Evolutionary conservation across 2,888 invertebrate genomes (phyloP), one percentile per base, ranked within the genome.

Genomic region (Pimpla rufipes): DNA sequence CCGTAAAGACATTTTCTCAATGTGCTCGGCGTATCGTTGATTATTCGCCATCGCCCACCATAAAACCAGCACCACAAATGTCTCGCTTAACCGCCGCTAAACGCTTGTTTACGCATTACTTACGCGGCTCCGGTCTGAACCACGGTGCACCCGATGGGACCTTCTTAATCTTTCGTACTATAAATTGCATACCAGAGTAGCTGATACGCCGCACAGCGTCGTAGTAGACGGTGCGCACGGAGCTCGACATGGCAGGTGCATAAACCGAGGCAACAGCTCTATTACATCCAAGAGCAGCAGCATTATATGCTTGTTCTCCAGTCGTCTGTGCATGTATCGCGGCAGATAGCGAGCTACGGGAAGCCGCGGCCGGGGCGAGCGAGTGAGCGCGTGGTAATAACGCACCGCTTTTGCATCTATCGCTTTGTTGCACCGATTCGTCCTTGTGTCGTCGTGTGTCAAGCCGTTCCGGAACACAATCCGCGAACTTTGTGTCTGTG

Each of bases 371-470:
- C n/a, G n/a, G 29, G 13, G 29, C 3, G 29, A 29, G 29, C 21
- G 71, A 29, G 5, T 11, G 52, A 52, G 64, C 18, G 10, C 50
- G 50, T n/a, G 21, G 64, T 64, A 64, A 52, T 64, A 64, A 52
- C 21, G 52, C 62, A 40, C 42, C n/a, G 50, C 18, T 57, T 73
- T 59, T 82, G 62, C 67, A 55, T 73, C 52, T 45, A 18, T 45
- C 40, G 73, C 35, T 74, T 67, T 67, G 78, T 75, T 64, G 74
- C 55, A 68, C 68, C 62, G 74, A 82, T 74, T 82, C 67, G 62
- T 50, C 74, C 78, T 82, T 70, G 78, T 57, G 47, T 57, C 29
- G 47, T n/a, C 55, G 16, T 45, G 59, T 67, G 35, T 50, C 59
- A 35, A 37, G n/a, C 18, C 52, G 21, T 45, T 64, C 50, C 21